Base-by-base conservation (phyloP, 2,113 vertebrate genomes). In the Platanista minor region DNA sequence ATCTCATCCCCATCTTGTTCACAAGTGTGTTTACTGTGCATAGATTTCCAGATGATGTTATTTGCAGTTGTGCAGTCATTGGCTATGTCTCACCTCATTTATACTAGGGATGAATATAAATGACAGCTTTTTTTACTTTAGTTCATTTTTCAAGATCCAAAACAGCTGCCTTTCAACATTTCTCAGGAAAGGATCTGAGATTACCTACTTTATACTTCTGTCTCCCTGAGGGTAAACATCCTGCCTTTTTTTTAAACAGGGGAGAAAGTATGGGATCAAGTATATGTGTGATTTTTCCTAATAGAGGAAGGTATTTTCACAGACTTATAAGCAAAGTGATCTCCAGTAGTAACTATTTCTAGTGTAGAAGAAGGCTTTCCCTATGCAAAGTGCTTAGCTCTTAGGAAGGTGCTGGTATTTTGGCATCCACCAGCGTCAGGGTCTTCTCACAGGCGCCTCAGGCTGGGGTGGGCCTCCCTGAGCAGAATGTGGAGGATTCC, bases 1-100 rank as follows among this genome's bases (percentile, higher is more conserved):
- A 2, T 49, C 6, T 23, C 17, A 23, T 13, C 5, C 1, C 11
- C 14, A 1, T 7, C 9, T 5, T 54, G 39, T 25, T 61, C 14
- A 5, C 27, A 33, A 0, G 0, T 8, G 2, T 39, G 15, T 29
- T 13, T 33, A 23, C 12, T 17, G 33, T 14, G 0, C 0, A 0
- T 5, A 12, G 8, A 15, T 75, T 31, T 57, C n/a, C 29, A 49
- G 1, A 11, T 62, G 41, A 11, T 3, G 31, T 78, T 43, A 3
- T 87, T 61, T 74, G 33, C 36, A 61, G 18, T 29, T 72, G 12
- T 27, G 9, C 0, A 23, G 3, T 14, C 25, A 27, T 54, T 82
- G 41, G 4, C 10, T 71, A 1, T 41, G 17, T 64, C 2, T 43
- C 25, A 71, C 27, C 3, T 83, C n/a, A 18, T 77, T 61, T 20